These are phyloP conservation scores for Elaphurus davidianus DNA, from an alignment of 2,113 vertebrate genomes.

Conservation along the genomic window DNA sequence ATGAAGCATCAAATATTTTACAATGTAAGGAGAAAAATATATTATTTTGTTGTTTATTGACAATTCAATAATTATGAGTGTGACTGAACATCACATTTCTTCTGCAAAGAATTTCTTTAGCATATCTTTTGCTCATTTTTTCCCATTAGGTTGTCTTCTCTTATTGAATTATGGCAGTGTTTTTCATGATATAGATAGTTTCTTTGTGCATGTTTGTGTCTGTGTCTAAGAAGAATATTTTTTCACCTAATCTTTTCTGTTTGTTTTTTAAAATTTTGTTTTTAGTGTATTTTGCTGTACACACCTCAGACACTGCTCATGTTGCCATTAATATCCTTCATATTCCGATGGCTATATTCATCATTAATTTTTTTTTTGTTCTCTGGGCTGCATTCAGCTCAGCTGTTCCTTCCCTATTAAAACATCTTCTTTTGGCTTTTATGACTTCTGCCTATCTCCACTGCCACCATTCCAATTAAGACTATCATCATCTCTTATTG, in stretches of 20 bases:
- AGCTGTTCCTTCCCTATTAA: background rate
- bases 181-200: background rate
- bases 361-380: background rate
- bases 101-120: background rate
- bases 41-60: background rate
- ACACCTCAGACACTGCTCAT: background rate
- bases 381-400: background rate
- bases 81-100: background rate
- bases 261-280: background rate
- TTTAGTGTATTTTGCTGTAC: background rate
- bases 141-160: background rate
- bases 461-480: background rate
- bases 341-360: background rate
- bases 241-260: background rate
- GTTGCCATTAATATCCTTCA: background rate
- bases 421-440: background rate
- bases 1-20: conserved; percentile 6
- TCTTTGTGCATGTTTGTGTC: background rate
- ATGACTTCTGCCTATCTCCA: background rate
- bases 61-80: background rate
- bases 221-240: background rate
- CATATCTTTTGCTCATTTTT: background rate
- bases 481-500: background rate
- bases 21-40: background rate
- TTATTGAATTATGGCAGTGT: background rate